phyloP scores from a whole-genome alignment of 2,888 invertebrate genomes.

The Clistopyga incitator region DNA sequence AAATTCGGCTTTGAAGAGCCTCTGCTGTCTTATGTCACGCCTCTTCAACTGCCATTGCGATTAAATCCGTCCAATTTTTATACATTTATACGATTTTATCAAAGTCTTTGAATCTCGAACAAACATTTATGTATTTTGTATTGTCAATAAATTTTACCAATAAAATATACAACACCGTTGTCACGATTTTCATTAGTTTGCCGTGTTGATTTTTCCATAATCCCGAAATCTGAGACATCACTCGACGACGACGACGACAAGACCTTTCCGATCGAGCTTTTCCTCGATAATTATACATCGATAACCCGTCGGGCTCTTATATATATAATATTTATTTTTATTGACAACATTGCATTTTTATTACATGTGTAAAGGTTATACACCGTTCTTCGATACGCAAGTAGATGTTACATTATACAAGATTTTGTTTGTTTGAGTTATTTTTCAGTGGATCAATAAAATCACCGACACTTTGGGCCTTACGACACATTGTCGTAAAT shows the following conservation, averaged over 20 bases:
- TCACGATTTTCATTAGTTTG: background rate
- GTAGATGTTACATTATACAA: conserved; percentile 81
- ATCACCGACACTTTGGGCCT: conserved; percentile 50
- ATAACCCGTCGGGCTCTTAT: conserved; percentile 56
- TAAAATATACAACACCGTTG: conserved; percentile 30
- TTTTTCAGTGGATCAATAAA: conserved; percentile 70
- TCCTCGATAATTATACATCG: too few species aligned
- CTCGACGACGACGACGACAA: too few species aligned
- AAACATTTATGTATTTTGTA: conserved; percentile 40
- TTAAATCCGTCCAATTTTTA: conserved; percentile 66
- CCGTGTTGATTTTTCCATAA: background rate
- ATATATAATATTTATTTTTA: conserved; percentile 81
- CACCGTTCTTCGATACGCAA: conserved; percentile 79
- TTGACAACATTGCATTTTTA: conserved; percentile 83
- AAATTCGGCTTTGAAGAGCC: conserved; percentile 5
- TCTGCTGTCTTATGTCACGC: conserved; percentile 10
- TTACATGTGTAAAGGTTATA: conserved; percentile 82
- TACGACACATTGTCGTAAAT: conserved; percentile 46
- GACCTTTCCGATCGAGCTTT: too few species aligned
- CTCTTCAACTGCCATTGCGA: conserved; percentile 54
- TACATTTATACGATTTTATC: conserved; percentile 64
- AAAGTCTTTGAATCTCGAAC: conserved; percentile 47
- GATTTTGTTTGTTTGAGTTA: conserved; percentile 71
- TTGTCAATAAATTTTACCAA: conserved; percentile 44
- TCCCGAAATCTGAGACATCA: too few species aligned